Percentiles rank a stretch among this genome's conserved stretches.
phyloP scores from a whole-genome alignment of 1,140 invertebrate species.

The Neuroterus valhalla region DNA sequence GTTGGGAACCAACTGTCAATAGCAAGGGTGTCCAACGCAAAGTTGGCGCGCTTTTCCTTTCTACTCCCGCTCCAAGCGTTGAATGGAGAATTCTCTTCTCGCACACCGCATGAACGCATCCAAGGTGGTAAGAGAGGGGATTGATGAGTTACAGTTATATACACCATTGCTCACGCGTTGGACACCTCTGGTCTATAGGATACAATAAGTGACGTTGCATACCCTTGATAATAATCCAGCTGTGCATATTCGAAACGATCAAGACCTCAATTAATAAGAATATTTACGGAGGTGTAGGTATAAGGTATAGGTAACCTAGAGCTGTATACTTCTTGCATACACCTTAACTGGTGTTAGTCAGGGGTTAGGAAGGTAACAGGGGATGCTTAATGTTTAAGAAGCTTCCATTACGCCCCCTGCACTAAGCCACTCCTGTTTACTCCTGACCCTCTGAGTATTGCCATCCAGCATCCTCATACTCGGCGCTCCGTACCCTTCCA shows the following conservation, averaged over 20 bases:
- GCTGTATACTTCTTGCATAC: constrained; percentile 62
- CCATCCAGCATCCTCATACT: constrained; percentile 59
- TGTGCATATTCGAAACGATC: constrained; percentile 65
- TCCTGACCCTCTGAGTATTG: constrained; percentile 34
- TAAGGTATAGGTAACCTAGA: constrained; percentile 58
- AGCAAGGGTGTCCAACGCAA: too few relatives aligned
- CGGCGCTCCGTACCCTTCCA: constrained; percentile 52
- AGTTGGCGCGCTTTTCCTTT: too few relatives aligned
- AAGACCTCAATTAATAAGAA: constrained; percentile 73
- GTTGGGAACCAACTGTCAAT: too few relatives aligned
- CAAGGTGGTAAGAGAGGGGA: too few relatives aligned
- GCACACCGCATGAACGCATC: too few relatives aligned
- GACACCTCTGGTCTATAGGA: too few relatives aligned
- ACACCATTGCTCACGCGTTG: too few relatives aligned
- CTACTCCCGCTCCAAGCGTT: too few relatives aligned
- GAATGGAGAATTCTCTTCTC: too few relatives aligned
- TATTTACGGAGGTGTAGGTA: constrained; percentile 64
- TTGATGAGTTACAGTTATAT: too few relatives aligned
- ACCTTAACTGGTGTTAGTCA: constrained; percentile 64
- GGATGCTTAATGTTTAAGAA: constrained; percentile 74
- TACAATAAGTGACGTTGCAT: too few relatives aligned
- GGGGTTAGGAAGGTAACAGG: constrained; percentile 67
- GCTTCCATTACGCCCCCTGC: constrained; percentile 69
- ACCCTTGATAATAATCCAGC: constrained; percentile 35
- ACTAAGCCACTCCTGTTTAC: constrained; percentile 38